Percentiles rank a stretch among this genome's conserved stretches.
Evolutionary conservation across 2,797 vertebrate genomes (phyloP).

Genomic region (Diplodus puntazzo): DNA sequence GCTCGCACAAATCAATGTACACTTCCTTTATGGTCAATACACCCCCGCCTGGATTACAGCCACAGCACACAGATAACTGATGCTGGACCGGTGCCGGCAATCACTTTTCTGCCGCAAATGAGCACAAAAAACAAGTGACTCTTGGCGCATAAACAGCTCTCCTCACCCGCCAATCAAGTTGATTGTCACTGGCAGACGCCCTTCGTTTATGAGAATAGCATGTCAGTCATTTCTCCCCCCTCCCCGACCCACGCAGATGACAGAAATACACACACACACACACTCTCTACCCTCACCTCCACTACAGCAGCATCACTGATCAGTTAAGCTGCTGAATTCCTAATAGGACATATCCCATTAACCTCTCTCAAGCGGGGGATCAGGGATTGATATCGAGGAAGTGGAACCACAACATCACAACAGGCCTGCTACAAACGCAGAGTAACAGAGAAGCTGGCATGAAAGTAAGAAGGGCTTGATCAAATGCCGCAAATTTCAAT

Average conservation of each 20-base stretch:
- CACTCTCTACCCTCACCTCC: slow-evolving; percentile 16
- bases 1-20: slow-evolving; percentile 70
- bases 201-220: slow-evolving; percentile 71
- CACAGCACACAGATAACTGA: slow-evolving; percentile 42
- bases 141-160: slow-evolving; percentile 59
- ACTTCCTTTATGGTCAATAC: slow-evolving; percentile 77
- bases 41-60: slow-evolving; percentile 46
- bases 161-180: slow-evolving; percentile 71
- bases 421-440: not conserved
- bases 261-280: slow-evolving; percentile 26
- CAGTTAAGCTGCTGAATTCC: slow-evolving; percentile 71
- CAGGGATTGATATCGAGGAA: slow-evolving; percentile 51
- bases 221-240: slow-evolving; percentile 59
- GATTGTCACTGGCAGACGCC: slow-evolving; percentile 68
- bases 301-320: slow-evolving; percentile 54
- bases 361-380: slow-evolving; percentile 67
- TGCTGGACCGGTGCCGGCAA: slow-evolving; percentile 9
- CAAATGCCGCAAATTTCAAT: not conserved
- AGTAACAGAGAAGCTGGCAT: not conserved
- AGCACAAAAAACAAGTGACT: slow-evolving; percentile 54
- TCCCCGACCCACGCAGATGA: slow-evolving; percentile 52
- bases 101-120: slow-evolving; percentile 36
- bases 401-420: slow-evolving; percentile 20
- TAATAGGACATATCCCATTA: slow-evolving; percentile 77
- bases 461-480: not conserved